A percentile compares a stretch with the other conserved stretches of the same genome.
These are phyloP conservation scores for Penaeus chinensis DNA, from an alignment of 1,140 invertebrate species.

Conservation along the genomic window DNA sequence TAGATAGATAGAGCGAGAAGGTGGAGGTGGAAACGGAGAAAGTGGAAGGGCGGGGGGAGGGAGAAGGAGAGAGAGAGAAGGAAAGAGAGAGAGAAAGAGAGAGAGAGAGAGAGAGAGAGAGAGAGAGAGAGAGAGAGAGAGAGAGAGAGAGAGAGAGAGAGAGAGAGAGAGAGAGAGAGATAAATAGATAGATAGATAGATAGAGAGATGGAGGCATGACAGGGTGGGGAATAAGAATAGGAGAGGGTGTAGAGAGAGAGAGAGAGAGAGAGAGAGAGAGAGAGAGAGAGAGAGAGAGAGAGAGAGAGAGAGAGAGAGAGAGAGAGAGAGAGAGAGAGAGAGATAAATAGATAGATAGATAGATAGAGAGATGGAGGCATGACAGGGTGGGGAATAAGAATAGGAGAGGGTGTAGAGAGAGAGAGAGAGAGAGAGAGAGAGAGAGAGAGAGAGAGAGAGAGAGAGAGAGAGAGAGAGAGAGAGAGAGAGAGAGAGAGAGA, in stretches of 20 bases:
- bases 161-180: neutral
- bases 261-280: too few relatives aligned
- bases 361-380: too few relatives aligned
- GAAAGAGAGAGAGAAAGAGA: neutral
- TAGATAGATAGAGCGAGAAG: neutral
- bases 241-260: neutral
- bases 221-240: neutral
- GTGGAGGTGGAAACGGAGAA: neutral
- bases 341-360: too few relatives aligned
- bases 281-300: too few relatives aligned
- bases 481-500: too few relatives aligned
- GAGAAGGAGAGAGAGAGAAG: neutral
- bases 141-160: neutral
- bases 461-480: too few relatives aligned
- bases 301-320: too few relatives aligned
- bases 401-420: too few relatives aligned
- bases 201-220: neutral
- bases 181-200: too few relatives aligned
- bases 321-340: too few relatives aligned
- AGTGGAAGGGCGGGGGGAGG: neutral
- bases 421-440: neutral
- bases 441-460: neutral
- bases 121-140: neutral
- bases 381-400: too few relatives aligned
- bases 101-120: neutral